Base-by-base conservation (phyloP, 2,888 invertebrate genomes). In the Chrysodeixis includens region DNA sequence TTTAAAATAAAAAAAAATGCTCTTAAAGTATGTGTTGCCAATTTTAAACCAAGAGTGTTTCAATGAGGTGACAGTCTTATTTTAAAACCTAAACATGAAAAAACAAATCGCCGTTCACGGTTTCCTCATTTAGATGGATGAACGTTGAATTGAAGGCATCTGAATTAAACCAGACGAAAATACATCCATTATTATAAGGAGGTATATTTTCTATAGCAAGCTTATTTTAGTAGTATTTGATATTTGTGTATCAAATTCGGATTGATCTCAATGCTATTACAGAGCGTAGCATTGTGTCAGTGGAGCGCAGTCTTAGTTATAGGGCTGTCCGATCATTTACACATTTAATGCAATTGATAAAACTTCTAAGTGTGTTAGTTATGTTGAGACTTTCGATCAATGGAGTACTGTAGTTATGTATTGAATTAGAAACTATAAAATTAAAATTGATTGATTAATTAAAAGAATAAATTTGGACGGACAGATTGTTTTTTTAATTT, bases 251-350 rank as follows among this genome's bases (percentile, higher is more conserved):
- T 46, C 6, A 1, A 12, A 14, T n/a, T 49, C 14, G 5, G 26
- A 22, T 26, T 14, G 14, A 26, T 14, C 1, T 12, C 3, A 54
- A 51, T 26, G 12, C 10, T n/a, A 40, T 40, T 40, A 40, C n/a
- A 6, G 68, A 53, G 71, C 63, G 10, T 56, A 74, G 79, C 71
- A 53, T 65, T 66, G 44, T 16, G 14, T 20, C n/a, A 40, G 20
- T 69, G 74, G 71, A 66, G 7, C 51, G 46, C 16, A 22, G 58
- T 53, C 62, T 69, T 73, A 71, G 16, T 71, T 30, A 52, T 68
- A 84, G 85, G 85, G 85, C 71, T 83, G 79, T 62, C 79, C 70
- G 72, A 73, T 67, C 64, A 71, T 76, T 77, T 53, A 67, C 67
- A 68, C 71, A 69, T 69, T 72, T 65, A 64, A 74, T 78, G 76